Conservation (phyloP, 1,140 invertebrate genomes). For the Drosophila mayri region DNA sequence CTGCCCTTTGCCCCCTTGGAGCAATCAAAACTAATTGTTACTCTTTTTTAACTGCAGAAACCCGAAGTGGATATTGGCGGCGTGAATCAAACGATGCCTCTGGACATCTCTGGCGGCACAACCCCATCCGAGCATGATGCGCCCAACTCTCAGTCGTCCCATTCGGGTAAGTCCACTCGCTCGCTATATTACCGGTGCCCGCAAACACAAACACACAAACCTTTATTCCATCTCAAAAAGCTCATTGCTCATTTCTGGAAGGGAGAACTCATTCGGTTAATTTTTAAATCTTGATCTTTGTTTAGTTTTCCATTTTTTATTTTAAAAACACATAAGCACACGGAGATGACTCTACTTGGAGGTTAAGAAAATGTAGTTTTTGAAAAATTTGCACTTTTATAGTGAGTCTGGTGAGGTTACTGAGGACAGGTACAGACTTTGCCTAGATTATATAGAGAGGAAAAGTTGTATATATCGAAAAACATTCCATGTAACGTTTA, state of each 20-base stretch:
- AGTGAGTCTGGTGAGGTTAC: neutral
- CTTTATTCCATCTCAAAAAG: slow-evolving; percentile 30
- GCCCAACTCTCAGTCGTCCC: slow-evolving; percentile 83
- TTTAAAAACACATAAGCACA: slow-evolving; percentile 14
- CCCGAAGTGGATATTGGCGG: slow-evolving; percentile 82
- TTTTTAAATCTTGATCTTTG: slow-evolving; percentile 12
- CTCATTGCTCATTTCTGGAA: slow-evolving; percentile 44
- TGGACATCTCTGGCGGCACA: slow-evolving; percentile 83
- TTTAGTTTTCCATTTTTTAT: slow-evolving; percentile 26
- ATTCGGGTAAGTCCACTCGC: slow-evolving; percentile 74
- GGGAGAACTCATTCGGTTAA: slow-evolving; percentile 19
- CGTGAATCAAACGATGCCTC: slow-evolving; percentile 82
- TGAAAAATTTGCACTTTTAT: neutral
- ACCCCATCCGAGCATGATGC: slow-evolving; percentile 84
- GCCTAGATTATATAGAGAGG: no score
- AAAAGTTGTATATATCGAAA: no score
- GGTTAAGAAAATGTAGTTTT: neutral
- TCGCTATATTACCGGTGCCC: slow-evolving; percentile 5
- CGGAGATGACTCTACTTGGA: neutral
- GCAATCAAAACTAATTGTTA: slow-evolving; percentile 45
- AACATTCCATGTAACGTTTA: no score
- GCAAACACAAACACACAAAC: slow-evolving; percentile 14
- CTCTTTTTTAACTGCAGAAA: slow-evolving; percentile 65
- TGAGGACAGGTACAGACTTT: neutral
- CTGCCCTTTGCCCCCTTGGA: neutral